Base-by-base conservation (phyloP, 2,113 vertebrate genomes). In the Casuarius casuarius region DNA sequence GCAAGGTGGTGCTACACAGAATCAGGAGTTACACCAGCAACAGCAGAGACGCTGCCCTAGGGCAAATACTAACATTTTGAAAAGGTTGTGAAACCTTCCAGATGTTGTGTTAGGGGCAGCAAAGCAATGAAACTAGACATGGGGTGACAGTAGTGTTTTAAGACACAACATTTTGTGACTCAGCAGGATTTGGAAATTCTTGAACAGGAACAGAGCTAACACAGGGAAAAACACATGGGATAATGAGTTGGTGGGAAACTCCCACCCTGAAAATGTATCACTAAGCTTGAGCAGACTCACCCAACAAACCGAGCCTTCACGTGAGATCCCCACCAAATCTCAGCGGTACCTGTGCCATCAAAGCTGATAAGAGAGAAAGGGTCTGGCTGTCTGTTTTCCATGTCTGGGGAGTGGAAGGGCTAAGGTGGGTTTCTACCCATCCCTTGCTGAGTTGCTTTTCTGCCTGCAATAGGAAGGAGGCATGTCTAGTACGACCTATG, bases 391-490 rank as follows among this genome's bases (percentile, higher is more conserved):
- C 20, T 68, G 13, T 54, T 93, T 67, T n/a, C 26, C 35, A 66
- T 33, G 21, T 12, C 22, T 81, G 51, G 59, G 22, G 23, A 67
- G 3, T 42, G 76, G 72, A 76, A 58, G 33, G 66, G 44, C 29
- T 84, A 31, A 11, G 80, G 19, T 48, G 83, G 8, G 7, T 28
- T 75, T 46, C 65, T 92, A 22, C 61, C 40, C 54, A 74, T 44
- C 77, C 33, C 46, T 86, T 33, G 70, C 1, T 95, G 80, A 93
- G 73, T 61, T 87, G 65, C 44, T 79, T 94, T 87, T 95, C 86
- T 97, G 73, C 95, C 86, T 67, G 6, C 70, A 72, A 31, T 52
- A 97, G 96, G 95, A 76, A 77, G 84, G 92, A 92, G 67, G 14
- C 54, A 49, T 79, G 63, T 44, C 92, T 87, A 73, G 87, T 38